Conservation (phyloP, 2,888 invertebrate species). For the Brachypterus glaber region DNA sequence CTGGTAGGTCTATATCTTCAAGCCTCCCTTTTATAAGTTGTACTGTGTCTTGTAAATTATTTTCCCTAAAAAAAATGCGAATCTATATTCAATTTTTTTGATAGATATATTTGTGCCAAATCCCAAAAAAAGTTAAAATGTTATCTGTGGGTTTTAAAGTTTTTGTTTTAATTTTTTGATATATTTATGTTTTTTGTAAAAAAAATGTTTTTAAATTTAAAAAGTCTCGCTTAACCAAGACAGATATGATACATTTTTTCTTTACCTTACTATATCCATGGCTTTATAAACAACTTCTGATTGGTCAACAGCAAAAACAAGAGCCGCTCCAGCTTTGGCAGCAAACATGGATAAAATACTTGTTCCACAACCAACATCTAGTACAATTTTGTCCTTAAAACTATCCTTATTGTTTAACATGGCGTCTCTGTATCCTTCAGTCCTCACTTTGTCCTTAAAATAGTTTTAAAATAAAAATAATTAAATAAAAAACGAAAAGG, state of each 20-base stretch:
- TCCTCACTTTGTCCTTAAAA: conserved; percentile 66
- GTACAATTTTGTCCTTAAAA: conserved; percentile 66
- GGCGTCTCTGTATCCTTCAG: conserved; percentile 78
- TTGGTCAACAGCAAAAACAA: conserved; percentile 89
- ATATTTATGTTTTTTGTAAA: no score
- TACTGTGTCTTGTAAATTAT: conserved; percentile 62
- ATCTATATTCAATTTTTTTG: no score
- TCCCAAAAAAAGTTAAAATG: no score
- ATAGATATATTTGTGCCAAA: no score
- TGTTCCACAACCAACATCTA: conserved; percentile 97
- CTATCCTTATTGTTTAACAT: conserved; percentile 62
- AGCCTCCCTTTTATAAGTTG: conserved; percentile 74
- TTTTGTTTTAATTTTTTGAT: no score
- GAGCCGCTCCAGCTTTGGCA: conserved; percentile 84
- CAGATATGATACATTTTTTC: no score
- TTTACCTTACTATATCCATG: conserved; percentile 84
- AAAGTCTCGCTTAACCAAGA: no score
- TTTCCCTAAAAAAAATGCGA: conserved; percentile 56
- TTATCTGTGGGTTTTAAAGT: no score
- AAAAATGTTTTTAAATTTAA: no score
- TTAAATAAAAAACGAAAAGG: conserved; percentile 3
- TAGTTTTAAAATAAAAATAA: not conserved
- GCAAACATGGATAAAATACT: conserved; percentile 98
- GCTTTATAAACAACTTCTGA: conserved; percentile 94
- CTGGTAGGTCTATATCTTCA: conserved; percentile 70